Evolutionary conservation across 2,113 vertebrate genomes (phyloP), one percentile per base, ranked within the genome.

Genomic region (Bufo bufo): DNA sequence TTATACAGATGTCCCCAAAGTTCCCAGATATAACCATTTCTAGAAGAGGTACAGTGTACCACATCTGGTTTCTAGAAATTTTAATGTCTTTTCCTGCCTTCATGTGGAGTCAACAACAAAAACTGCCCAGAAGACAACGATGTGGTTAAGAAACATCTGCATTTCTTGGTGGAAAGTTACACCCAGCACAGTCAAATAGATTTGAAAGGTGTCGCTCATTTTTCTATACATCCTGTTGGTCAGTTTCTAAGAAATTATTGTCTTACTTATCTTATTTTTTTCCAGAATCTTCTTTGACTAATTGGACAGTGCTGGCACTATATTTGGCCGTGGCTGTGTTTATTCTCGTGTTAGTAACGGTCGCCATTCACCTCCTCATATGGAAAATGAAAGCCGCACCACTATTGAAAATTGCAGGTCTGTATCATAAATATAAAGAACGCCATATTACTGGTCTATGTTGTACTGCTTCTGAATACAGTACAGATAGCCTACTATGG

Each of bases 321-420:
- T n/a, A 50, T 50, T 86, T 90, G 1, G 0, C 89, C 0, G 4
- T 87, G 8, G 80, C 78, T 0, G 79, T 90, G 0, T 12, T 90
- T 82, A 89, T 86, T 3, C 0, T 91, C 0, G 90, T 93, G 0
- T 50, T 95, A 85, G 88, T 90, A 9, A 86, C 83, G 0, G 63
- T 90, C 85, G 85, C 92, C 82, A 88, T 95, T 7, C 87, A 91
- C 56, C 59, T 94, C 71, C 90, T 93, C 66, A 56, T 94, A 7
- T 94, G 92, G 93, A 89, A 89, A 3, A 90, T 94, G 80, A 92
- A 86, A 72, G 79, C 52, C 74, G 72, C 2, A 85, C 49, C 0
- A 10, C 1, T 2, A 47, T 0, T 5, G 0, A 65, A 8, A 65
- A 4, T 4, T 7, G 69, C 85, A 0, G 80, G 93, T 56, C 89